Evolutionary conservation across 2,888 invertebrate species (phyloP), one percentile per base, ranked within the genome.

Genomic region (Micoletzkya japonica): DNA sequence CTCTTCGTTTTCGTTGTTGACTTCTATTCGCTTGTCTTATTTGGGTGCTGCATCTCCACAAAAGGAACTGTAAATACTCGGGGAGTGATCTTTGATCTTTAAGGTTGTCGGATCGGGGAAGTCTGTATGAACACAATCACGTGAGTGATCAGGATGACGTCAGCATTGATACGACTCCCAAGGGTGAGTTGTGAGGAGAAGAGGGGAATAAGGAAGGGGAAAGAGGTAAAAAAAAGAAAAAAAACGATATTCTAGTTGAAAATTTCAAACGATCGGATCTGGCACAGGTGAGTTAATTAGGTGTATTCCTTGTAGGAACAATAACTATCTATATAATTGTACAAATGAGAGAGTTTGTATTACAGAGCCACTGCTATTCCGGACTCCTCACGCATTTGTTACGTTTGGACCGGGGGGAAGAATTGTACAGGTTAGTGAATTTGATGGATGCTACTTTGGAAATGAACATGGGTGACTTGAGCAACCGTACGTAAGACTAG

Each of bases 201-300:
- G n/a, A 2, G 61, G 30, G 24, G 36, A 24, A 32, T 24, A 14
- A 4, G 10, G 10, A 52, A 34, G 4, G n/a, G 52, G 34, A 52
- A 1, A 17, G 24, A 17, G n/a, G n/a, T n/a, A n/a, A n/a, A n/a
- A n/a, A n/a, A n/a, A n/a, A n/a, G n/a, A n/a, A n/a, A n/a, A n/a
- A n/a, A n/a, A n/a, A 54, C 10, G 56, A 54, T 24, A 24, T 17
- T 10, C 84, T 84, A 68, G 79, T 84, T 24, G 75, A 76, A 20
- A 63, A 76, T 7, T 76, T 84, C 24, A 74, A 71, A 30, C 39
- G 68, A 30, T 79, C 81, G 7, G 80, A 80, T 37, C 77, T 83
- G 10, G 80, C 81, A 26, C 68, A 68, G 64, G 57, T 58, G 32
- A 30, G 54, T 36, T 36, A n/a, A 28, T 14, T 28, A 24, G 20